Evolutionary conservation across 2,888 invertebrate species (phyloP), one percentile per base, ranked within the genome.

Genomic region (Aphodius sticticus): DNA sequence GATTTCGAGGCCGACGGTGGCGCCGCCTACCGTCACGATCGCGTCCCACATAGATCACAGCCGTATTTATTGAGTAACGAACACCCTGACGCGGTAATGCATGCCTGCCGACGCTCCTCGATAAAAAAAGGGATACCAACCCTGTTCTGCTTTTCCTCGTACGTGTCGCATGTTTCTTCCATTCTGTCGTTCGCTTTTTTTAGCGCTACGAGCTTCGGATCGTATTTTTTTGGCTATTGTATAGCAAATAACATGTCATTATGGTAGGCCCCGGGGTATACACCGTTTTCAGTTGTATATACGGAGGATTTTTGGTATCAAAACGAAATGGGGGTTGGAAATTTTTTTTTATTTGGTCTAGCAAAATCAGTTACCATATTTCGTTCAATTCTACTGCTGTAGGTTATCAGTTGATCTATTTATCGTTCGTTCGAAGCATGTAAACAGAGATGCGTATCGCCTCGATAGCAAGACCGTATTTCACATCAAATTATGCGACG

Each of bases 11-110:
- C 69, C 37, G 70, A 77, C 72, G 70, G 76, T 78, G 16, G 14
- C 71, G 76, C 38, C 78, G 16, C 70, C 78, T 69, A 38, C 37
- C 76, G 69, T 69, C 76, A 75, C 74, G 37, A 70, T 71, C 72
- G 77, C 37, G 16, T 69, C 79, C 72, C 69, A 77, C 26, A 2
- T 38, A 35, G 69, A 76, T 80, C 38, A 72, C 77, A 71, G 78
- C 72, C 76, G 82, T 84, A 84, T 83, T 84, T 84, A 84, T 84
- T 82, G 83, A 83, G 82, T 82, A 80, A 81, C 82, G 83, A 83
- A 82, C 84, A 81, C 82, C 82, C 82, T 82, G 84, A 83, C 83
- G 80, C 80, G 82, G 80, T 84, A 83, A 83, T 84, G 72, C 71
- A 53, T 53, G 12, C 53, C 53, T 53, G 53, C 53, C 53, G 53